Evolutionary conservation across 2,113 vertebrate species (phyloP).

Genomic region (Cinclus mexicanus): DNA sequence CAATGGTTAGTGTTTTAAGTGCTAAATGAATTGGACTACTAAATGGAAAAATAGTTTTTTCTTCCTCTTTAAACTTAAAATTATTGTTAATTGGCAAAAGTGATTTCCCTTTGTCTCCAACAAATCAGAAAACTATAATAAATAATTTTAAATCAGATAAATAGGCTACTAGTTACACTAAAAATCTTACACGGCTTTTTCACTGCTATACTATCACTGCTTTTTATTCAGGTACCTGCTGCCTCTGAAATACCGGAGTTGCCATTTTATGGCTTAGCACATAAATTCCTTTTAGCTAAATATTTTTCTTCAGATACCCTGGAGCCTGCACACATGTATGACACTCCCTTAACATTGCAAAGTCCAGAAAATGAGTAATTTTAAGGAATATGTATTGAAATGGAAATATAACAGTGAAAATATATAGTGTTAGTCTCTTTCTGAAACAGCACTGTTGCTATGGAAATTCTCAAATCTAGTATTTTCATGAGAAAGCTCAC

Average conservation of each 20-base stretch:
- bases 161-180: background rate
- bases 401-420: background rate
- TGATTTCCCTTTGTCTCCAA: background rate
- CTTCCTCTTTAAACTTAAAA: background rate
- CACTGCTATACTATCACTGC: background rate
- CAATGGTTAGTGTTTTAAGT: background rate
- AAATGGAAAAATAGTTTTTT: background rate
- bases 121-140: background rate
- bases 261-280: background rate
- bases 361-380: background rate
- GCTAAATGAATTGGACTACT: background rate
- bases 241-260: background rate
- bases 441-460: conserved; percentile 23
- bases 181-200: background rate
- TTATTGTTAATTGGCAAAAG: background rate
- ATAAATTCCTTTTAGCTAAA: background rate
- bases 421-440: background rate
- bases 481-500: conserved; percentile 18
- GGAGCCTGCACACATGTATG: background rate
- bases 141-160: background rate
- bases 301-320: background rate
- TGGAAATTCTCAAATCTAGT: conserved; percentile 28
- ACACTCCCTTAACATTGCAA: background rate
- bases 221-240: background rate
- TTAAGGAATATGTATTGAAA: background rate